phyloP scores from a whole-genome alignment of 2,888 invertebrate genomes.

The Ellobium chinense region DNA sequence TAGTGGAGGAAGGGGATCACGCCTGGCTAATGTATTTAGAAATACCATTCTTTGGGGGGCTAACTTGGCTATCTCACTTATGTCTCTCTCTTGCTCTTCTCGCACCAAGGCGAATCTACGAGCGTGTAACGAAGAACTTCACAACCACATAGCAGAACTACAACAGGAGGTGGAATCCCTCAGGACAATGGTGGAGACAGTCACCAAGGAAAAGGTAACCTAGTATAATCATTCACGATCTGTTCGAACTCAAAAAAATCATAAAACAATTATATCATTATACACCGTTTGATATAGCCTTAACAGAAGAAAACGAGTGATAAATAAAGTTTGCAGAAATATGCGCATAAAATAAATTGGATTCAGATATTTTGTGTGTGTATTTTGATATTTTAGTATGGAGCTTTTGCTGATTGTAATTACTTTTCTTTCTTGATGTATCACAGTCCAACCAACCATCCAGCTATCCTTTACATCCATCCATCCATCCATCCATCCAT shows the following conservation, averaged over 20 bases:
- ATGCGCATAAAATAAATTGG: not conserved
- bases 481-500: not conserved
- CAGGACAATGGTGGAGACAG: slow-evolving; percentile 56
- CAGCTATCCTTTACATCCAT: not conserved
- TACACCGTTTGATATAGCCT: too few relatives aligned
- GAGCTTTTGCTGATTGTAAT: not conserved
- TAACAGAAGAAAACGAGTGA: too few relatives aligned
- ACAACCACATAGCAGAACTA: slow-evolving; percentile 69
- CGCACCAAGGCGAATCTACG: slow-evolving; percentile 77
- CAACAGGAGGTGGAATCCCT: slow-evolving; percentile 69
- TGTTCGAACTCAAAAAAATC: too few relatives aligned
- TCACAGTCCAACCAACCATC: not conserved
- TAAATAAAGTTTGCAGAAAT: too few relatives aligned
- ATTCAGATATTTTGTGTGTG: not conserved
- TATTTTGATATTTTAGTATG: not conserved
- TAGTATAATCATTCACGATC: too few relatives aligned
- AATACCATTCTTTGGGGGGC: too few relatives aligned
- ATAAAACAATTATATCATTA: too few relatives aligned
- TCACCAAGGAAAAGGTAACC: slow-evolving; percentile 69
- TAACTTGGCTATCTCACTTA: not conserved
- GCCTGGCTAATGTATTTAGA: too few relatives aligned
- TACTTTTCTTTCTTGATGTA: not conserved
- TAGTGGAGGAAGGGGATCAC: too few relatives aligned
- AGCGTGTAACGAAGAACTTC: slow-evolving; percentile 73
- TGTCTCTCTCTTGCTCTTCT: slow-evolving; percentile 27